phyloP scores from a whole-genome alignment of 2,113 vertebrate species.

The Ciconia maguari region DNA sequence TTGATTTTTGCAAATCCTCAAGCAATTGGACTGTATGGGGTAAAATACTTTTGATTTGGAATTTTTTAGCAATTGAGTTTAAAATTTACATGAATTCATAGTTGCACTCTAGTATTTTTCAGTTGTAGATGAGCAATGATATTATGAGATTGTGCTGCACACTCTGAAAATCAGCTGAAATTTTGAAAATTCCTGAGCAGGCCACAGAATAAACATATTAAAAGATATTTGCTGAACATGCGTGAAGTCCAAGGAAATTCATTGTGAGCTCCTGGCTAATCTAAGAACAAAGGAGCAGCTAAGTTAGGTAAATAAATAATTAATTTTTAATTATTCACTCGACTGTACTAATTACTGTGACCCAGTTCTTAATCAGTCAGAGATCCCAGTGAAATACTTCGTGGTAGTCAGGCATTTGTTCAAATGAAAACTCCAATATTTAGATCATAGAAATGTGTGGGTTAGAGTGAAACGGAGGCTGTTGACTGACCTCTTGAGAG shows the following conservation, averaged over 20 bases:
- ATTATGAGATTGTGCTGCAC: neutral
- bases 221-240: neutral
- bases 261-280: neutral
- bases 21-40: neutral
- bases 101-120: neutral
- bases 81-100: neutral
- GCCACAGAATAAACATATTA: neutral
- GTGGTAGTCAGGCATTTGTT: neutral
- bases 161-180: neutral
- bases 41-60: neutral
- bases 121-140: neutral
- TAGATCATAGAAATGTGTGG: neutral
- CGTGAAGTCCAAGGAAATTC: neutral
- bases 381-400: neutral
- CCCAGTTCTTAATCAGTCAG: neutral
- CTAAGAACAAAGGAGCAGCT: neutral
- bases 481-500: neutral
- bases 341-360: neutral
- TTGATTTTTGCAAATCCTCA: neutral
- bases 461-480: neutral
- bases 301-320: constrained; percentile 40
- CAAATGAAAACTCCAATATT: neutral
- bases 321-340: neutral
- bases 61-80: neutral
- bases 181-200: neutral